Conservation (phyloP, 2,797 vertebrate species). For the Oceanodroma leucorhoa region DNA sequence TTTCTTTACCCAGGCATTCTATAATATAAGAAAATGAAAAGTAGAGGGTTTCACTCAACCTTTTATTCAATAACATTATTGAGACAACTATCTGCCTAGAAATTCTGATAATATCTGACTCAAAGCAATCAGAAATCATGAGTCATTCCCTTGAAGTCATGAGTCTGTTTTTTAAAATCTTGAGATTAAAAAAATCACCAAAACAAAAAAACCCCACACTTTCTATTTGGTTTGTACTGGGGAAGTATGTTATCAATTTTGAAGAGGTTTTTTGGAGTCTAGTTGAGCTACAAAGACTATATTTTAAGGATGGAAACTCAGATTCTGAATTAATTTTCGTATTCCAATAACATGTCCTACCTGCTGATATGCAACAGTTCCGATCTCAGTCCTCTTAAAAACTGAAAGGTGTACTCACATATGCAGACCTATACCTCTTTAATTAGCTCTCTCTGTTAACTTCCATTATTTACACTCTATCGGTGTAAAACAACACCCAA, state of each 20-base stretch:
- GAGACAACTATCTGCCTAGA: not conserved
- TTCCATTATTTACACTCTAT: not conserved
- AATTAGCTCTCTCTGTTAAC: not conserved
- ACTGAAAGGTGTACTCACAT: not conserved
- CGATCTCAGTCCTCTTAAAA: not conserved
- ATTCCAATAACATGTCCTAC: not conserved
- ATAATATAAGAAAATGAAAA: not conserved
- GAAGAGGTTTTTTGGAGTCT: not conserved
- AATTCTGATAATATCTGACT: not conserved
- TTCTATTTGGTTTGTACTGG: not conserved
- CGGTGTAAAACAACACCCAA: not conserved
- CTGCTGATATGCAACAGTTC: not conserved
- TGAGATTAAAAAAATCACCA: not conserved
- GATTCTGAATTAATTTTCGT: not conserved
- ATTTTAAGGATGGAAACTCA: not conserved
- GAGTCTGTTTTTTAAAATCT: not conserved
- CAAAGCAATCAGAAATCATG: not conserved
- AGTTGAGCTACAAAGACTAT: not conserved
- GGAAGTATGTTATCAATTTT: not conserved
- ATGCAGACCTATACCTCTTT: not conserved
- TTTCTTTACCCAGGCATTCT: not conserved
- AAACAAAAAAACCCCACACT: rapidly evolving
- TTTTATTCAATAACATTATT: not conserved
- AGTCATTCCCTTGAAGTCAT: not conserved
- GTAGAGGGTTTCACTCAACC: not conserved